phyloP scores from a whole-genome alignment of 2,888 invertebrate genomes.

The Scrobipalpa atriplicella region DNA sequence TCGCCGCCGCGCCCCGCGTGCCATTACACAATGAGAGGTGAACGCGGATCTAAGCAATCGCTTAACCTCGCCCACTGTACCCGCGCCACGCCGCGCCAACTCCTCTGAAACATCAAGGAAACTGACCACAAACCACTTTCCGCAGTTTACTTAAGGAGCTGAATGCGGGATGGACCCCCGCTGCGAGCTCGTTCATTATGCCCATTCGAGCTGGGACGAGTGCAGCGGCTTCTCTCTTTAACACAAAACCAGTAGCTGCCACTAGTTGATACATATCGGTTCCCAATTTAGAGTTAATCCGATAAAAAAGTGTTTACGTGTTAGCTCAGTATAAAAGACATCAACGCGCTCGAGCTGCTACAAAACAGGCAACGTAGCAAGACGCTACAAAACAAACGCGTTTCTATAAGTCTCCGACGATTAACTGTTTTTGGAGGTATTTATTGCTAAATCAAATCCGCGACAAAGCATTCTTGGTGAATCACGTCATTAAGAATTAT shows the following conservation, averaged over 20 bases:
- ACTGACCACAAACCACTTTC: conserved; percentile 32
- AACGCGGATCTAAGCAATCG: conserved; percentile 83
- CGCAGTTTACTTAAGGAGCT: conserved; percentile 25
- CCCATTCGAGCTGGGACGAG: conserved; percentile 2
- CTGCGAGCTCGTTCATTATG: conserved; percentile 25
- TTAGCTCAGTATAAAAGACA: conserved; percentile 22
- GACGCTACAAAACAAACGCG: background rate
- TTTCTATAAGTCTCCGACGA: background rate
- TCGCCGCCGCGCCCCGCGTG: conserved; percentile 47
- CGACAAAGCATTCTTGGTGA: conserved; percentile 9
- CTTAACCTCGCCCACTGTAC: conserved; percentile 82
- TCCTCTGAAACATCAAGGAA: conserved; percentile 31
- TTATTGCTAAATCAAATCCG: background rate
- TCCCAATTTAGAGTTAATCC: conserved; percentile 4
- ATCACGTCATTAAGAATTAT: conserved; percentile 5
- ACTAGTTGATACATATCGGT: conserved; percentile 9
- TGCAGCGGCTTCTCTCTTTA: background rate
- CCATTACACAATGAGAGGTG: conserved; percentile 81
- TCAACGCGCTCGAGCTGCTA: conserved; percentile 12
- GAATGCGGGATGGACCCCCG: conserved; percentile 16
- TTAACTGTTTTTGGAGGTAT: background rate
- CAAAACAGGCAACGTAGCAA: background rate
- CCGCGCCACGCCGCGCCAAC: conserved; percentile 46
- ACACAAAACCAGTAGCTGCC: conserved; percentile 17
- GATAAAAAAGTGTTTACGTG: background rate